Conservation (phyloP, 1,140 invertebrate genomes). For the Euschistus heros region DNA sequence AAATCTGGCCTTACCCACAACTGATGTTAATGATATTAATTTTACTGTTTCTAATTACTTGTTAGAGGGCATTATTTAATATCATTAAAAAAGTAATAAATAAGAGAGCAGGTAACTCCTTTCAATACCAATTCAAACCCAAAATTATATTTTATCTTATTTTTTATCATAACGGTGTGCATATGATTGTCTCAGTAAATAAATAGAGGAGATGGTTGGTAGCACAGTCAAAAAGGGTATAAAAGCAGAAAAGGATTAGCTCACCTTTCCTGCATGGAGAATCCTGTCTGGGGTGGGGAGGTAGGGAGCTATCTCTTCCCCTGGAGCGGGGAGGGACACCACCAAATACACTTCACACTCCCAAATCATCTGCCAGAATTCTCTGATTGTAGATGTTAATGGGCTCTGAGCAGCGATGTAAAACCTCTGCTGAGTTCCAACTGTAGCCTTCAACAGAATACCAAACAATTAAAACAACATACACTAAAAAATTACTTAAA, state of each 20-base stretch:
- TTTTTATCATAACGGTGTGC: no score
- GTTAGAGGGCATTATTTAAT: no score
- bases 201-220: no score
- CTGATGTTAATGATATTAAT: no score
- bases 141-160: no score
- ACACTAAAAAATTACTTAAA: constrained; percentile 17
- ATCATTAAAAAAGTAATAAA: no score
- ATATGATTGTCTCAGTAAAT: no score
- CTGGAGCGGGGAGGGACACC: constrained; percentile 52
- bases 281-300: constrained; percentile 34
- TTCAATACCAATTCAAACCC: no score
- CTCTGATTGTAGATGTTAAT: constrained; percentile 44
- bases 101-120: no score
- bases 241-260: constrained; percentile 5
- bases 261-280: constrained; percentile 43
- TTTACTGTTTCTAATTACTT: no score
- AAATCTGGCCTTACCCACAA: no score
- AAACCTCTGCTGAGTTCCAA: constrained; percentile 61
- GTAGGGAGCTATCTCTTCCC: constrained; percentile 32
- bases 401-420: constrained; percentile 77
- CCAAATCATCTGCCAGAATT: constrained; percentile 84
- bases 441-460: constrained; percentile 46
- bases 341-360: constrained; percentile 68
- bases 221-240: no score
- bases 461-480: constrained; percentile 3